Evolutionary conservation across 2,888 invertebrate genomes (phyloP).

Genomic region (Dynastes tityus): DNA sequence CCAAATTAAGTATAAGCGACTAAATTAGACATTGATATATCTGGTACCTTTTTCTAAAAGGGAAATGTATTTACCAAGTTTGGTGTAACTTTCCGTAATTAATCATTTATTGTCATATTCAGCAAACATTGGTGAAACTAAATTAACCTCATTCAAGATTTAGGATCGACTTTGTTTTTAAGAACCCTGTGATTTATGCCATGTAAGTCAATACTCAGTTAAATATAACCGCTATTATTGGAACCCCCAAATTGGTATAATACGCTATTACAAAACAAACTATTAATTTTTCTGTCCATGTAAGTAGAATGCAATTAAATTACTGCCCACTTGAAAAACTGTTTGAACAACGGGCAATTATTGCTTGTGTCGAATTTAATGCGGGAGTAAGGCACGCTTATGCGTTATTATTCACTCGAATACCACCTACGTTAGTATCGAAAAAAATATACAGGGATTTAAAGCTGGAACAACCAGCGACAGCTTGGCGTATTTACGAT

Average conservation of each 20-base stretch:
- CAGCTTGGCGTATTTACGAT: constrained; percentile 35
- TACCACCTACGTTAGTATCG: constrained; percentile 38
- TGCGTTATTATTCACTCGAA: constrained; percentile 12
- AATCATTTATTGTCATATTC: background rate
- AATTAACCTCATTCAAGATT: too few relatives aligned
- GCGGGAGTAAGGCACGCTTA: background rate
- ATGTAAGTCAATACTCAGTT: too few relatives aligned
- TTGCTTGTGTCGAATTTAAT: constrained; percentile 17
- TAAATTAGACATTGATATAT: too few relatives aligned
- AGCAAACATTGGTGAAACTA: background rate
- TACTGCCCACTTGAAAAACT: constrained; percentile 24
- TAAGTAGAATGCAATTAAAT: constrained; percentile 15
- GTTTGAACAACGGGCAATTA: constrained; percentile 22
- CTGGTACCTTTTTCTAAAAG: too few relatives aligned
- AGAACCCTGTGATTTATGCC: too few relatives aligned
- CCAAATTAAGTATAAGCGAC: too few relatives aligned
- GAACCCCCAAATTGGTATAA: constrained; percentile 7
- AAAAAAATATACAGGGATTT: constrained; percentile 28
- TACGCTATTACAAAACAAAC: background rate
- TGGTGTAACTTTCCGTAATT: background rate
- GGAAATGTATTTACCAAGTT: too few relatives aligned
- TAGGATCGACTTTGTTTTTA: too few relatives aligned
- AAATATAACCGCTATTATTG: background rate
- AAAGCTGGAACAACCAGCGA: constrained; percentile 15
- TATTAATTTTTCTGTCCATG: constrained; percentile 8